These are phyloP conservation scores for Drosophila leonis DNA, from an alignment of 2,888 invertebrate species.

Conservation along the genomic window DNA sequence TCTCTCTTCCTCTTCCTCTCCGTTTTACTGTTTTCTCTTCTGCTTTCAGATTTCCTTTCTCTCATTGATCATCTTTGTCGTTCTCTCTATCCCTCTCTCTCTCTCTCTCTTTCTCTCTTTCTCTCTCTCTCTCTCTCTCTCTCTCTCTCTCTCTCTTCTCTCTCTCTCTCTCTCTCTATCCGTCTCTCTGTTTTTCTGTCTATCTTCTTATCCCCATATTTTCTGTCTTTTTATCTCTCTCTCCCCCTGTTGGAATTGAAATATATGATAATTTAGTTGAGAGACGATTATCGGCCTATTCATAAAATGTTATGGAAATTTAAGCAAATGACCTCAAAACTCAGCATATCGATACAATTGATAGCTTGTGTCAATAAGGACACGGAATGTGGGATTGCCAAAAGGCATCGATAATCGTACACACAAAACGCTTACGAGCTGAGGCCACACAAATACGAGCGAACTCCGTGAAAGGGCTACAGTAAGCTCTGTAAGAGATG, in stretches of 20 bases:
- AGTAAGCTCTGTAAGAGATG: slow-evolving; percentile 3
- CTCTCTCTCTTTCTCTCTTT: no score
- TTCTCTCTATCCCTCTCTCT: not conserved
- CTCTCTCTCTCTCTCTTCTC: not conserved
- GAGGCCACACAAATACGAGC: slow-evolving; percentile 28
- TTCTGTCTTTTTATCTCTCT: no score
- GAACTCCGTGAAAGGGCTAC: slow-evolving; percentile 10
- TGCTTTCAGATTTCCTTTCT: no score
- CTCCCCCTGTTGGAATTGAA: not conserved
- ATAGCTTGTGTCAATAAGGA: slow-evolving; percentile 28
- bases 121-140: no score
- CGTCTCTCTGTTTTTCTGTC: not conserved
- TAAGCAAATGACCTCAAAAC: slow-evolving; percentile 17
- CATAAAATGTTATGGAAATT: slow-evolving; percentile 18
- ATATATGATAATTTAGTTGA: not conserved
- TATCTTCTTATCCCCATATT: no score
- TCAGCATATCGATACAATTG: slow-evolving; percentile 20
- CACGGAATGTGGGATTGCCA: slow-evolving; percentile 33
- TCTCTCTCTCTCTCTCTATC: not conserved
- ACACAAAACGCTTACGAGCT: slow-evolving; percentile 31
- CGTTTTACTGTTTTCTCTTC: not conserved
- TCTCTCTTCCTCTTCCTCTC: not conserved
- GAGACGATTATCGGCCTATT: not conserved
- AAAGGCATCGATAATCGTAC: slow-evolving; percentile 44
- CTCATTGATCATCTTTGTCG: not conserved